Conservation (phyloP, 2,888 invertebrate genomes). For the Nemoura dubitans region DNA sequence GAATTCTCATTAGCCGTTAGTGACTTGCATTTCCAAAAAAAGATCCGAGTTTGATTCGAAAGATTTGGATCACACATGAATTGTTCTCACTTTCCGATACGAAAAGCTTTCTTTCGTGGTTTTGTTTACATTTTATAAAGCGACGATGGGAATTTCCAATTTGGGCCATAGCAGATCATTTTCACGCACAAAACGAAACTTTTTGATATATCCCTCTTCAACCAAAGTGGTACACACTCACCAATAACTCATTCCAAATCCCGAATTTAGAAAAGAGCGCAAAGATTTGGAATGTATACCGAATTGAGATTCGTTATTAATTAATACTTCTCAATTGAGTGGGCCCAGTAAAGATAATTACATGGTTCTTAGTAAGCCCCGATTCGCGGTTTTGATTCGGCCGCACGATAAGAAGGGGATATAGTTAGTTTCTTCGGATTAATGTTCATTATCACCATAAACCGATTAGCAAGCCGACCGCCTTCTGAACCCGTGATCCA, state of each 20-base stretch:
- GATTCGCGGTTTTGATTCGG: background rate
- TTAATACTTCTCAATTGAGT: background rate
- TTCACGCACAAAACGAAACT: background rate
- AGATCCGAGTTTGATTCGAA: background rate
- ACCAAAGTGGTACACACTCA: background rate
- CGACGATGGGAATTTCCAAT: background rate
- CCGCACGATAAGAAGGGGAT: background rate
- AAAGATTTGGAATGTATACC: too few relatives aligned
- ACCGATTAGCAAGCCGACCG: background rate
- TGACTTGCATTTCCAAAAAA: slow-evolving; percentile 12
- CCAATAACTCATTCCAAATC: background rate
- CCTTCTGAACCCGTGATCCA: background rate
- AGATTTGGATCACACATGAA: background rate
- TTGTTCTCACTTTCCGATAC: background rate
- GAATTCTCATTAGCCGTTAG: background rate
- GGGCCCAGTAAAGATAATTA: background rate
- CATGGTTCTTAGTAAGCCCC: background rate
- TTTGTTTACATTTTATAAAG: background rate
- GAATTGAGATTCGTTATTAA: background rate
- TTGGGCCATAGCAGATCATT: background rate
- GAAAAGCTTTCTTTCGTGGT: background rate
- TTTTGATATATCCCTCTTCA: background rate
- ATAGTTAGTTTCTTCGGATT: background rate
- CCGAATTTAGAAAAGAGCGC: too few relatives aligned
- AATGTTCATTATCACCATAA: background rate